Evolutionary conservation across 2,888 invertebrate species (phyloP), one percentile per base, ranked within the genome.

Genomic region (Pollenia griseotomentosa): DNA sequence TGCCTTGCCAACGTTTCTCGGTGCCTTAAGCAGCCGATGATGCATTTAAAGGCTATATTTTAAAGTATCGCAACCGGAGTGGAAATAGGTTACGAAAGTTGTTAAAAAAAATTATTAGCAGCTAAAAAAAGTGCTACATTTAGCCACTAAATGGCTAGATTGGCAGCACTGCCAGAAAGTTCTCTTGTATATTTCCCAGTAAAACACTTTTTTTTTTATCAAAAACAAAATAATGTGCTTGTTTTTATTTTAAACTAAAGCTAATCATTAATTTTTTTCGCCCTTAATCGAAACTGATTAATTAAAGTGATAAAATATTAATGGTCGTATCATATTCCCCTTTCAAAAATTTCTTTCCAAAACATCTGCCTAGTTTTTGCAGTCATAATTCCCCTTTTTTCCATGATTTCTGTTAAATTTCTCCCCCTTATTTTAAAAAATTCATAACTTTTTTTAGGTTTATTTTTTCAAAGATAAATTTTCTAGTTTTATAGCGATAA

Each of bases 401-500:
- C 42, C 53, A 70, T 42, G 70, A 79, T 70, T 79, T 79, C 44
- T 51, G 11, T 46, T 42, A 7, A n/a, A 70, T 70, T 42, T 70
- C 51, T 42, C 61, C 70, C 79, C 51, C 59, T 61, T 70, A 8
- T 63, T 75, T 59, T 23, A 23, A 14, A 53, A 44, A 23, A 44
- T 23, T 8, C 3, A 16, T 61, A 79, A 59, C 12, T 61, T 19
- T 42, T 42, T 44, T 79, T 42, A 71, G 46, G 46, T 71, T 71
- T 63, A 71, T 63, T n/a, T 55, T 55, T 71, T 63, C 14, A 63
- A 33, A 71, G 51, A 70, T 79, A 79, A 71, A 53, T 55, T 80
- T 71, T 55, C 70, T 71, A 63, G 80, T 71, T 80, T 80, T 71
- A 63, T 63, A 11, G 61, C 51, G 44, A 53, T 68, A 75, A 82